A percentile compares a stretch with the other conserved stretches of the same genome.
phyloP scores from a whole-genome alignment of 1,140 invertebrate species.

The Pogonus chalceus region DNA sequence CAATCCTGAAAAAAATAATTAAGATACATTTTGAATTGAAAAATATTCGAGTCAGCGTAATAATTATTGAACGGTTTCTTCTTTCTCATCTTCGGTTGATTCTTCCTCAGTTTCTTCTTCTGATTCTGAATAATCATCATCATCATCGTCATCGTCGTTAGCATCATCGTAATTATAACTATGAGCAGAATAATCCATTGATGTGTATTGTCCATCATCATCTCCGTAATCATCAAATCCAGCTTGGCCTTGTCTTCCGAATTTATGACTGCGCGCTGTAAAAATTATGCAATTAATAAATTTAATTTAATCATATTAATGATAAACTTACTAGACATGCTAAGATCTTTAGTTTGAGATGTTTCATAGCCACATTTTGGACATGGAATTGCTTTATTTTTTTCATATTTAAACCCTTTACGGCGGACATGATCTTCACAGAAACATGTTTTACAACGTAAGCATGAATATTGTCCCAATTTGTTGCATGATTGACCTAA shows the following conservation, averaged over 20 bases:
- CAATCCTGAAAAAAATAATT: too few relatives aligned
- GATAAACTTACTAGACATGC: constrained; percentile 76
- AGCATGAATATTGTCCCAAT: constrained; percentile 87
- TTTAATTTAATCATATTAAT: constrained; percentile 10
- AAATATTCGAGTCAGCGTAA: too few relatives aligned
- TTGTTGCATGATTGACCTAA: constrained; percentile 85
- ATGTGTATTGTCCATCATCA: constrained; percentile 40
- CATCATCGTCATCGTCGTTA: constrained; percentile 44
- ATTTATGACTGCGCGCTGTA: constrained; percentile 67
- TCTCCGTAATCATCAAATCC: constrained; percentile 44
- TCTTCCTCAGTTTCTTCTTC: constrained; percentile 43
- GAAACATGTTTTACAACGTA: constrained; percentile 90
- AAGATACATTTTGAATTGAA: too few relatives aligned
- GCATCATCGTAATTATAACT: constrained; percentile 37
- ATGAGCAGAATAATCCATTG: constrained; percentile 35
- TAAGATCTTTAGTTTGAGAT: constrained; percentile 84
- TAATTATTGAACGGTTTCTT: constrained; percentile 35
- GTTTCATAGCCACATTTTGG: constrained; percentile 91
- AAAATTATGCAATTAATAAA: constrained; percentile 20
- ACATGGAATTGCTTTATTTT: constrained; percentile 81
- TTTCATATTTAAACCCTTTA: constrained; percentile 87
- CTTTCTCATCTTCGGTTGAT: constrained; percentile 38
- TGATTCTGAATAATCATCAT: constrained; percentile 42
- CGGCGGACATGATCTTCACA: constrained; percentile 93
- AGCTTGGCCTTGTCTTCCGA: constrained; percentile 66